phyloP scores from a whole-genome alignment of 2,888 invertebrate genomes.

The Cremastinae sp. region DNA sequence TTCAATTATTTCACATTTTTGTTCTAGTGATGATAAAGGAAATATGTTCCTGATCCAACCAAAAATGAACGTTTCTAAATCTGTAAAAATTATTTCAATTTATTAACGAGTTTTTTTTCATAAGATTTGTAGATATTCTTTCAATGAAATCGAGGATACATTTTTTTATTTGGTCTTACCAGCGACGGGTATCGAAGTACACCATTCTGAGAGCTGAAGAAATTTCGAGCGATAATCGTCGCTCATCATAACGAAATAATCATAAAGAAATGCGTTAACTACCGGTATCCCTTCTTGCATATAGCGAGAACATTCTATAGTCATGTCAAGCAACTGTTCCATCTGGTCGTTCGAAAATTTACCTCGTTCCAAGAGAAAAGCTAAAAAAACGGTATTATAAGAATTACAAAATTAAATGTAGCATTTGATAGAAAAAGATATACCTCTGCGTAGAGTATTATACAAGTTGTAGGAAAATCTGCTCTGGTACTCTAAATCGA shows the following conservation, averaged over 20 bases:
- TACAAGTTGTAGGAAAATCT: constrained; percentile 77
- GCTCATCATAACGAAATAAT: constrained; percentile 72
- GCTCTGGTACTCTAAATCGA: constrained; percentile 74
- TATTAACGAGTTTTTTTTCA: neutral
- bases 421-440: neutral
- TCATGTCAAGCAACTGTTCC: constrained; percentile 71
- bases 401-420: neutral
- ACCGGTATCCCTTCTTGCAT: constrained; percentile 77
- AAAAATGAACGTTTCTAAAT: constrained; percentile 70
- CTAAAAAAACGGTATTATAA: constrained; percentile 56
- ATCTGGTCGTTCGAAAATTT: constrained; percentile 71
- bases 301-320: constrained; percentile 73
- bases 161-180: too few relatives aligned
- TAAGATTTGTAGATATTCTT: neutral
- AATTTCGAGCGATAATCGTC: constrained; percentile 70
- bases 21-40: constrained; percentile 69
- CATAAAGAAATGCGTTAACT: constrained; percentile 73
- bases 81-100: constrained; percentile 59
- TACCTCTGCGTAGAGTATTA: constrained; percentile 73
- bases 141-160: too few relatives aligned
- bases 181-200: constrained; percentile 67
- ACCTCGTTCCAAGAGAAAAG: constrained; percentile 74
- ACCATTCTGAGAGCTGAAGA: constrained; percentile 74
- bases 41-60: constrained; percentile 72
- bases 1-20: constrained; percentile 73